Evolutionary conservation across 2,113 vertebrate species (phyloP), one percentile per base, ranked within the genome.

Genomic region (Sebastes schlegelii): DNA sequence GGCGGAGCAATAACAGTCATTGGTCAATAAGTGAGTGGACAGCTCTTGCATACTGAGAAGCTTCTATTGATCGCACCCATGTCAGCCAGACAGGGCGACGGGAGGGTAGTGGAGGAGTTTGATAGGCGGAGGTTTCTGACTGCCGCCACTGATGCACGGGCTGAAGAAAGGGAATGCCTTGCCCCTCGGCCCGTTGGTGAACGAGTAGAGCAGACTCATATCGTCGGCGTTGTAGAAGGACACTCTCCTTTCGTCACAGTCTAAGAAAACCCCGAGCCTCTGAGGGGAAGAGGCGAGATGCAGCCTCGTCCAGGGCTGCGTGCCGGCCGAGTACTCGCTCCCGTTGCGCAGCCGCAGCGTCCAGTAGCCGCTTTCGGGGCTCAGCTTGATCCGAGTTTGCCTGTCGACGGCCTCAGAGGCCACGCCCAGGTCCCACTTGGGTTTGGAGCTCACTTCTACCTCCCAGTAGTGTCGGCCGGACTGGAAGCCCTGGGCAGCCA

Each of bases 361-460:
- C 97, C 96, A 97, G 94, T 96, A 97, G 57, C 96, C 96, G 0
- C 88, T 97, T 58, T 95, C 94, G 0, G 96, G 96, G 66, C 95
- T 95, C 74, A 97, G 94, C 90, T 93, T 97, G 86, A 96, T 94
- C 63, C 94, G 93, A 0, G 85, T 87, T 0, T 81, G 85, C 19
- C 96, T 76, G 88, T 97, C 94, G 1, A 96, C 95, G 0, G 86
- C 49, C 79, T 97, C 96, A 0, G 94, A 92, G 0, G 96, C 96
- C 79, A 97, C 95, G 2, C 97, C 97, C 75, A 97, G 65, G 84
- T 97, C 97, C 97, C 97, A 97, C 79, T 97, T 97, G 69, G 94
- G 91, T 63, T 96, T 97, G 72, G 86, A 89, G 72, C 95, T 96
- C 83, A 98, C 96, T 49, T 94, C 95, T 9, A 97, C 96, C 87